Evolutionary conservation across 2,113 vertebrate genomes (phyloP), one percentile per base, ranked within the genome.

Genomic region (Apteryx owenii): DNA sequence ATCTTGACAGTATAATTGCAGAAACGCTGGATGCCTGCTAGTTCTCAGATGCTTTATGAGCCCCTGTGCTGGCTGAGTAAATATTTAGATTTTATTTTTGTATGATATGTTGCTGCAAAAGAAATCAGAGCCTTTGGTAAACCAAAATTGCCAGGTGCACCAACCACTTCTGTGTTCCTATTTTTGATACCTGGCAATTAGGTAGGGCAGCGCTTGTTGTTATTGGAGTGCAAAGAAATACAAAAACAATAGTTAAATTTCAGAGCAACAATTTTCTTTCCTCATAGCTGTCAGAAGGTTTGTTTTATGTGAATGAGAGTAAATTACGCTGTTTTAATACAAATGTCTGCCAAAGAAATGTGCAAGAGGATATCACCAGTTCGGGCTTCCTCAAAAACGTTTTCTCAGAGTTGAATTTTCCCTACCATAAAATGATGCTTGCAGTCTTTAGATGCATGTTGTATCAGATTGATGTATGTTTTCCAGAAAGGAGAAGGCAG

Each of bases 41-140:
- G 9, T 79, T 81, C 58, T 76, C 48, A 0, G 0, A 5, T 2
- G 14, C 62, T 70, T 73, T 0, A 0, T 1, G 12, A 75, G 53
- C 31, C 65, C 36, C 66, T 2, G 1, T 72, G 77, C 46, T 79
- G 65, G 50, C 42, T 54, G 50, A 71, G 60, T 7, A 84, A 91
- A 75, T 46, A 40, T 23, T 88, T 70, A 51, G 68, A 3, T 77
- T 94, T 85, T 62, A 9, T 66, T 88, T 91, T 65, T 48, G 18
- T 89, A 9, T 77, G 66, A 2, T 53, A 12, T 51, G 23, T 53
- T 85, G 50, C 56, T 48, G 60, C 66, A 65, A 54, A 69, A 88
- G 79, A 94, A 78, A 78, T 83, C 17, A 0, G 75, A 89, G 38
- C 48, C 69, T 89, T 79, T 46, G 76, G 82, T 72, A 71, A 88